phyloP scores from a whole-genome alignment of 1,140 invertebrate genomes.

The Bombus waltoni region DNA sequence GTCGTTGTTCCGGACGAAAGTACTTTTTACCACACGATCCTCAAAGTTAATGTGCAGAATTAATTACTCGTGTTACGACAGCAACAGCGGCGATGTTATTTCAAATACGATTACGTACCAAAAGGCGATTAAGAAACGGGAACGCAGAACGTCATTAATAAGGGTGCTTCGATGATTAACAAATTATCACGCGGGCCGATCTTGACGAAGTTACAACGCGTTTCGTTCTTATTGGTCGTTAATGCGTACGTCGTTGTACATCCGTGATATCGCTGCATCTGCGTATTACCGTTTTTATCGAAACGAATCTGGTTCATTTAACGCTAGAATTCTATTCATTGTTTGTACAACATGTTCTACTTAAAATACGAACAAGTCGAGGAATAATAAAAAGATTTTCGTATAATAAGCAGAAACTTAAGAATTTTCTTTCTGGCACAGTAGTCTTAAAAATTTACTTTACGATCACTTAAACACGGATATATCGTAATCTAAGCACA shows the following conservation, averaged over 20 bases:
- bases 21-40: not conserved
- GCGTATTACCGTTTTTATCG: not conserved
- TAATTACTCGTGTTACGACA: constrained; percentile 2
- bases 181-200: constrained; percentile 43
- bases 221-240: constrained; percentile 7
- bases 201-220: constrained; percentile 25
- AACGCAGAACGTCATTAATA: constrained; percentile 26
- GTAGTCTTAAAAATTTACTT: too few relatives aligned
- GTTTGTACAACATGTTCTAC: not conserved
- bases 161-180: constrained; percentile 32
- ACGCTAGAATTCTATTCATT: not conserved
- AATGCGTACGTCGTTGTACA: constrained; percentile 5
- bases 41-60: not conserved
- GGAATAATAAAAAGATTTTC: not conserved
- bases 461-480: too few relatives aligned
- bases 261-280: constrained; percentile 4
- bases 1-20: not conserved
- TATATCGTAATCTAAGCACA: too few relatives aligned
- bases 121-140: constrained; percentile 31
- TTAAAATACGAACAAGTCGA: not conserved
- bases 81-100: constrained; percentile 23
- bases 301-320: not conserved
- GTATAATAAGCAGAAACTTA: not conserved
- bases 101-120: constrained; percentile 28
- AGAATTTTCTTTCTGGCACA: too few relatives aligned